Evolutionary conservation across 2,113 vertebrate genomes (phyloP), one percentile per base, ranked within the genome.

Genomic region (Verasper variegatus): DNA sequence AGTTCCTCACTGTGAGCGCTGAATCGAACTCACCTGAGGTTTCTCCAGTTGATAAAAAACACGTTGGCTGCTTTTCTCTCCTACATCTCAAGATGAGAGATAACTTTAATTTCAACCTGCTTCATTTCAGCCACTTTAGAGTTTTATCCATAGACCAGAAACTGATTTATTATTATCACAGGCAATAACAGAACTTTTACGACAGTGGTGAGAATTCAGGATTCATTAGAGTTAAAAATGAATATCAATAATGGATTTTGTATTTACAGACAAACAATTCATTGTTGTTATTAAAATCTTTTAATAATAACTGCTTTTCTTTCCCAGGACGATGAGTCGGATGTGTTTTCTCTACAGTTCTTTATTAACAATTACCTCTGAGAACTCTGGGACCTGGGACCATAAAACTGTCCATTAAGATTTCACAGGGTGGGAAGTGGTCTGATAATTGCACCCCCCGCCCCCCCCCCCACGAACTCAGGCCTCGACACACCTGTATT

Each of bases 41-140:
- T 59, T 31, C 47, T 20, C 27, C 26, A 2, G 10, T 17, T 5
- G 37, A 40, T 40, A 12, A 40, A 10, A 10, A 1, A 35, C 35
- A 35, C 7, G 7, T 40, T 11, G 2, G 37, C 37, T 40, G 35
- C 20, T 35, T 21, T 6, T 8, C 12, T 23, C 35, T 23, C 21
- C 14, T 7, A 8, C 35, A 3, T 17, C 20, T 59, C 26, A 35
- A 8, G 27, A 82, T 47, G 84, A 83, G 42, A 49, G 68, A 78
- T 26, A 20, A 26, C 70, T 84, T 72, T 47, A 23, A 84, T 80
- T 59, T 54, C n/a, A 52, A 26, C n/a, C 64, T 3, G 75, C 55
- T 73, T 13, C 62, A 17, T n/a, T 56, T 31, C 24, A 24, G 2
- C 18, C 15, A 15, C 3, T 47, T 47, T 47, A 47, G 17, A 13